Percentiles rank a stretch among this genome's conserved stretches.
Conservation (phyloP, 2,888 invertebrate species). For the Morpho helenor region DNA sequence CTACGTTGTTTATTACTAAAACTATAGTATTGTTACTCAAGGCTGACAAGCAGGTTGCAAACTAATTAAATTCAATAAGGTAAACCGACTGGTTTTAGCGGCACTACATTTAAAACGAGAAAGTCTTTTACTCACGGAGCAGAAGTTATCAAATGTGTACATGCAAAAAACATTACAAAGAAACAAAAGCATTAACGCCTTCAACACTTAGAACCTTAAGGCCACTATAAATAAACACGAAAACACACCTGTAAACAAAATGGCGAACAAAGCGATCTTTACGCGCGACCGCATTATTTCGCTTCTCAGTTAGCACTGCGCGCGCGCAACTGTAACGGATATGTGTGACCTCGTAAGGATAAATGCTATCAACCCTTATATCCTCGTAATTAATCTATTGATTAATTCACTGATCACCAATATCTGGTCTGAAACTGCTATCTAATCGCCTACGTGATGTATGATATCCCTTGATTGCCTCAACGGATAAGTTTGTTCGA, state of each 20-base stretch:
- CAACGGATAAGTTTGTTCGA: neutral
- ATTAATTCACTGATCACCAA: slow-evolving; percentile 10
- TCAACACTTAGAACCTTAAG: too few species aligned
- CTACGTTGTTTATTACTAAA: too few species aligned
- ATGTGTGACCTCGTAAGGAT: slow-evolving; percentile 11
- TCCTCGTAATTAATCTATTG: slow-evolving; percentile 28
- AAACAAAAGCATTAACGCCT: neutral
- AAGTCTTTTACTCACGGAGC: slow-evolving; percentile 10
- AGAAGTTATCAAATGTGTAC: neutral
- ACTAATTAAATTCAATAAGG: neutral
- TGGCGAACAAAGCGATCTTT: slow-evolving; percentile 19
- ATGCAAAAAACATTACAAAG: neutral
- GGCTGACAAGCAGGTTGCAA: neutral
- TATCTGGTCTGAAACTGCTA: slow-evolving; percentile 16
- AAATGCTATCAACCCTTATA: slow-evolving; percentile 23
- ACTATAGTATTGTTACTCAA: slow-evolving; percentile 1
- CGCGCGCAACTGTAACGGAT: slow-evolving; percentile 14
- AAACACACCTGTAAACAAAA: slow-evolving; percentile 30
- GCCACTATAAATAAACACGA: slow-evolving; percentile 1
- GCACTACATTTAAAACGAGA: slow-evolving; percentile 3
- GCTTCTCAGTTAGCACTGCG: slow-evolving; percentile 22
- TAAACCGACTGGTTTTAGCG: slow-evolving; percentile 10
- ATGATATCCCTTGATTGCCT: slow-evolving; percentile 9
- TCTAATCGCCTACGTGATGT: slow-evolving; percentile 18
- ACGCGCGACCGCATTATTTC: slow-evolving; percentile 29